Evolutionary conservation across 2,797 vertebrate genomes (phyloP), one percentile per base, ranked within the genome.

Genomic region (Hippocampus kuda): DNA sequence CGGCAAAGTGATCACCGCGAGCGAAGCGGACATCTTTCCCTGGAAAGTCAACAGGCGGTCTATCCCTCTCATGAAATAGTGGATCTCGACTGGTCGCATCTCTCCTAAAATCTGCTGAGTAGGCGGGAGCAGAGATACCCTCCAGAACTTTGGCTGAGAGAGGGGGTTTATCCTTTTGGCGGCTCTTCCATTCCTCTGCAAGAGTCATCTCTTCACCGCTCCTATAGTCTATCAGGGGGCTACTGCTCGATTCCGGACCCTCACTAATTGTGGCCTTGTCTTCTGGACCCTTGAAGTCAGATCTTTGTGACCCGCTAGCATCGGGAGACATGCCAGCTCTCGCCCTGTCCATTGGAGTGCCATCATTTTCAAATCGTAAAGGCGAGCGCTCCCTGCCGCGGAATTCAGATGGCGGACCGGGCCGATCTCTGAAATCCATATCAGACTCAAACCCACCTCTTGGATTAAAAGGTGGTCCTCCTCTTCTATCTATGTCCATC

Each of bases 351-450:
- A 82, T 77, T 34, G 91, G 86, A 77, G 91, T 76, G 42, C 84
- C 92, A 80, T 85, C 87, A 49, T 91, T 92, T 85, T 92, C 92
- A 84, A 95, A 94, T 83, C 93, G 90, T 71, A 92, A 84, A 75
- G 95, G 93, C 8, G 94, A 94, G 75, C 91, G 86, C 20, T 94
- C 93, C 72, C 93, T 91, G 65, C 85, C 90, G 82, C 90, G 91
- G 76, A 93, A 94, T 70, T 96, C 93, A 75, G 87, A 66, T 1
- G 90, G 72, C 59, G 92, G 88, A 66, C 88, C 92, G 27, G 91
- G 91, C 57, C 92, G 92, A 82, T 90, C 93, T 84, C 95, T 93
- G 71, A 96, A 93, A 81, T 96, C 94, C 87, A 91, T 84, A 74
- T 93, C 91, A 0, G 91, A 90, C 51, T 90, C 85, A 86, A 93